Evolutionary conservation across 2,797 vertebrate genomes (phyloP), one percentile per base, ranked within the genome.

Genomic region (Etheostoma perlongum): DNA sequence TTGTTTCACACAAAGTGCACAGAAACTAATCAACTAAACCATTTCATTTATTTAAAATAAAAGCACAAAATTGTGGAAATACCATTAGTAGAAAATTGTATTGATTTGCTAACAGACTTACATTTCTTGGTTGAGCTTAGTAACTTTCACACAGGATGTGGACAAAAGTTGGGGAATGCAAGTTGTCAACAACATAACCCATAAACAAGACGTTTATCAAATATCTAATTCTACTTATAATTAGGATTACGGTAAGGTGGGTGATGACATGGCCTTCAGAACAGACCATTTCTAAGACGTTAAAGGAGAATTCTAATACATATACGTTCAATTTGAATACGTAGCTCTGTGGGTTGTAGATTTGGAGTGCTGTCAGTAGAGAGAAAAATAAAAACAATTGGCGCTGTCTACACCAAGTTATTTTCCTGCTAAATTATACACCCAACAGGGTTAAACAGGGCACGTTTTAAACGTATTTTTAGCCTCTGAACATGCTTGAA

Each of bases 31-130:
- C 11, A 25, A 16, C 36, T 40, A 40, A 40, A 40, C 36, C n/a
- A 52, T 44, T 15, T 42, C 16, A 30, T 64, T 69, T 36, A 54
- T 60, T 69, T 33, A 16, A 52, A 73, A 60, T 27, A 57, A 79
- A 72, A 74, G 13, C 49, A 74, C 21, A 59, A 57, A 27, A 44
- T 15, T 55, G 6, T 64, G 18, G 36, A 70, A 65, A 52, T 30
- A 19, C 6, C 3, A 9, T 33, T 4, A 44, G 52, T 58, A 73
- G n/a, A 54, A 79, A 52, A 66, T n/a, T 14, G 3, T 55, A 42
- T 61, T 18, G 10, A 62, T 72, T 70, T 78, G 10, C 13, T n/a
- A 64, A 42, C 40, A 54, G 5, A 65, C 18, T 42, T 30, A 0
- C 9, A 19, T 73, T 62, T 64, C 10, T 65, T 61, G 10, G 2